A percentile compares a stretch with the other conserved stretches of the same genome.
phyloP scores from a whole-genome alignment of 1,140 invertebrate species.

The Ganaspis sp. region DNA sequence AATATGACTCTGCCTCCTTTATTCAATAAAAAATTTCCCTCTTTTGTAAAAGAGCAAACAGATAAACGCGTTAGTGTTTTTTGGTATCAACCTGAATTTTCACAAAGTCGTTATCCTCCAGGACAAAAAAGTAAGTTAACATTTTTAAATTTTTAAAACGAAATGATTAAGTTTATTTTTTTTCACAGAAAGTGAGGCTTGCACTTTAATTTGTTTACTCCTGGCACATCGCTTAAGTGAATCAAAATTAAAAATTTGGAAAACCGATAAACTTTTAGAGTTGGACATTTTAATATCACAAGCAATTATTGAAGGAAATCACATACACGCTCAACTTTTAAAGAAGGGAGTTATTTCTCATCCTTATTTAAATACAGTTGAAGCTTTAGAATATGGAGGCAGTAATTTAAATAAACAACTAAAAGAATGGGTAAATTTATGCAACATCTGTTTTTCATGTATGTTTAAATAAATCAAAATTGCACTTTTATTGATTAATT shows the following conservation, averaged over 20 bases:
- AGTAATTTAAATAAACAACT: conserved; percentile 60
- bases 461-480: too few relatives aligned
- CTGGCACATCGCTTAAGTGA: conserved; percentile 67
- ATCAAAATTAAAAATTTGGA: conserved; percentile 52
- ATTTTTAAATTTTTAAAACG: background rate
- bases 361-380: conserved; percentile 67
- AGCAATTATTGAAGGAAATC: conserved; percentile 70
- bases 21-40: conserved; percentile 59
- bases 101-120: conserved; percentile 72
- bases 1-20: conserved; percentile 65
- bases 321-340: conserved; percentile 63
- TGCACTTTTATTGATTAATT: too few relatives aligned
- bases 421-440: conserved; percentile 72
- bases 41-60: conserved; percentile 60
- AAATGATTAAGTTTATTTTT: conserved; percentile 30
- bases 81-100: conserved; percentile 70
- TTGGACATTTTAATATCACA: conserved; percentile 66
- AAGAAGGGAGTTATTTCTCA: conserved; percentile 63
- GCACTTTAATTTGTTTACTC: conserved; percentile 72
- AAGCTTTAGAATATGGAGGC: conserved; percentile 67
- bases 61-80: conserved; percentile 56
- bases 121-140: conserved; percentile 66
- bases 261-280: conserved; percentile 55
- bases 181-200: conserved; percentile 68
- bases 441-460: too few relatives aligned